A percentile compares a stretch with the other conserved stretches of the same genome.
Conservation (phyloP, 1,140 invertebrate species). For the Phthorimaea operculella region DNA sequence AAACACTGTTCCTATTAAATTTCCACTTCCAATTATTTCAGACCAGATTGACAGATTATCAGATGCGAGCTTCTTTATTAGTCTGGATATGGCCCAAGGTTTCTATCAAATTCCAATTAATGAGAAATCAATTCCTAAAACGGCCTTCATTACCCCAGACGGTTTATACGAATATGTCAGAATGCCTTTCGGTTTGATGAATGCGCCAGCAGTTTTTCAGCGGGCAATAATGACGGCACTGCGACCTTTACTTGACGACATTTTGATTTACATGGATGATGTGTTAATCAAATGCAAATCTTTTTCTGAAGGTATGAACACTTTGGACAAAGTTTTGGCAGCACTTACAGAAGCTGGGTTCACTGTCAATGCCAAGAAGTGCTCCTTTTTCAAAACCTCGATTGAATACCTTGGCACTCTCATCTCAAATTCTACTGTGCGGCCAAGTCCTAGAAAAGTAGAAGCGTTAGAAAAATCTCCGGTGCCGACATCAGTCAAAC, state of each 20-base stretch:
- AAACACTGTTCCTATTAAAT: conserved; percentile 38
- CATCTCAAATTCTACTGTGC: background rate
- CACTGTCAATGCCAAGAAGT: conserved; percentile 12
- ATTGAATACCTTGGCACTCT: conserved; percentile 14
- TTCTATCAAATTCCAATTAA: conserved; percentile 61
- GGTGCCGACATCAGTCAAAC: conserved; percentile 17
- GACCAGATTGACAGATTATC: conserved; percentile 42
- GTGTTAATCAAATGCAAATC: conserved; percentile 20
- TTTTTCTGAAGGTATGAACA: conserved; percentile 13
- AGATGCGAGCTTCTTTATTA: conserved; percentile 14
- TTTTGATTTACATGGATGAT: conserved; percentile 27
- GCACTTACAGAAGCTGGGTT: conserved; percentile 11
- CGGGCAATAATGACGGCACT: conserved; percentile 16
- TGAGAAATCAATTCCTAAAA: conserved; percentile 41
- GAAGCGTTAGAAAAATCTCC: conserved; percentile 15
- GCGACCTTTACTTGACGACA: conserved; percentile 5
- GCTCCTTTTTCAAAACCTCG: conserved; percentile 9
- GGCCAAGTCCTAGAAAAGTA: conserved; percentile 9
- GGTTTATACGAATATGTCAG: conserved; percentile 28
- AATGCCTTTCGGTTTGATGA: conserved; percentile 33
- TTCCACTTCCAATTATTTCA: conserved; percentile 63
- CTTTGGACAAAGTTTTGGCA: conserved; percentile 6
- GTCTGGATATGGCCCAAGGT: conserved; percentile 45
- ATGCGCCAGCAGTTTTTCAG: too few relatives aligned
- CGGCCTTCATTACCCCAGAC: conserved; percentile 47